phyloP scores from a whole-genome alignment of 1,140 invertebrate genomes.

The Riptortus pedestris region DNA sequence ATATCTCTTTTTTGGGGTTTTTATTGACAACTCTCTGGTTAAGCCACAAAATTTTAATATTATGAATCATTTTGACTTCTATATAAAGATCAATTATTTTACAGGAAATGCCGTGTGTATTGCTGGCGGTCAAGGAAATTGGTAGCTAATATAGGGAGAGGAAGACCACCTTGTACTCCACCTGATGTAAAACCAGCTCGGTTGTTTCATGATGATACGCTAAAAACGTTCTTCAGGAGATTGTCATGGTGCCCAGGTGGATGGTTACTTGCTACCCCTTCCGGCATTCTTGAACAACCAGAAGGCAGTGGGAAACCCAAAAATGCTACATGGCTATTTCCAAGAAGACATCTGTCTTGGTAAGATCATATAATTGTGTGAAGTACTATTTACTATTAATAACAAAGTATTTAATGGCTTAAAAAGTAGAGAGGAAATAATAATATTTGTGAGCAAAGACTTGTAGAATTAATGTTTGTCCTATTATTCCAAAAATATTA shows the following conservation, averaged over 20 bases:
- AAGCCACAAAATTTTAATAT: too few species aligned
- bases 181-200: conserved; percentile 51
- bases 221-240: conserved; percentile 85
- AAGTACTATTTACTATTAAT: too few species aligned
- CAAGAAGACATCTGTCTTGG: conserved; percentile 59
- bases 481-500: too few species aligned
- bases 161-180: conserved; percentile 35
- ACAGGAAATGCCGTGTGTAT: conserved; percentile 52
- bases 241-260: conserved; percentile 84
- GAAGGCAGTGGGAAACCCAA: conserved; percentile 46
- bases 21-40: too few species aligned
- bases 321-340: conserved; percentile 73
- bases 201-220: conserved; percentile 87
- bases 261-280: conserved; percentile 71
- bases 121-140: conserved; percentile 59
- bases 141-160: conserved; percentile 57
- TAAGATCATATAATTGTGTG: too few species aligned
- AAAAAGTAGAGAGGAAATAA: too few species aligned
- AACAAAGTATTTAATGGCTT: too few species aligned
- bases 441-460: too few species aligned
- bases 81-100: conserved; percentile 19
- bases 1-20: too few species aligned
- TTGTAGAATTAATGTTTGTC: too few species aligned
- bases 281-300: conserved; percentile 57
- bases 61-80: too few species aligned